Evolutionary conservation across 2,888 invertebrate genomes (phyloP).

Genomic region (Sphaerophoria rueppellii): DNA sequence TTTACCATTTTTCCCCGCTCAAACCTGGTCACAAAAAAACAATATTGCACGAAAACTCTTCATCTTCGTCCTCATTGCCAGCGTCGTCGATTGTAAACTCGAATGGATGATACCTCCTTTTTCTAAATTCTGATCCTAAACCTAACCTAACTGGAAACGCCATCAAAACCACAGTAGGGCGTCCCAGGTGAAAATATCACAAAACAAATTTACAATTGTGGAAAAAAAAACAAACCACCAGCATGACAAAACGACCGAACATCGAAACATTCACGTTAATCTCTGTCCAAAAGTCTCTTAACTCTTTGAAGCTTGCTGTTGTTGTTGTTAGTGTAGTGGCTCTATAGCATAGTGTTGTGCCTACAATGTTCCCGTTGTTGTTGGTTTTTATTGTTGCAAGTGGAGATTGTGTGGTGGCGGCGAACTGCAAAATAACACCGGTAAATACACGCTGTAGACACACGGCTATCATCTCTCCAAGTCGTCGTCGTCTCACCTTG

Average conservation of each 20-base stretch:
- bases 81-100: not conserved
- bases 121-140: constrained; percentile 3
- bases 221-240: constrained; percentile 71
- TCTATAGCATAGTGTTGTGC: constrained; percentile 63
- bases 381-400: constrained; percentile 21
- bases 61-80: not conserved
- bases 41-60: constrained; percentile 40
- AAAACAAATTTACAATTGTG: constrained; percentile 74
- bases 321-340: constrained; percentile 1
- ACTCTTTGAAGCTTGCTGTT: constrained; percentile 49
- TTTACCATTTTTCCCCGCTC: constrained; percentile 41
- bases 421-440: constrained; percentile 72
- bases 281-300: constrained; percentile 70
- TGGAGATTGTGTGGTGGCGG: constrained; percentile 42
- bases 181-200: constrained; percentile 73
- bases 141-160: constrained; percentile 37
- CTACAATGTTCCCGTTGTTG: constrained; percentile 67
- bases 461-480: constrained; percentile 72
- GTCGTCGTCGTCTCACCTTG: constrained; percentile 64
- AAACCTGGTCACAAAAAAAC: constrained; percentile 31
- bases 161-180: constrained; percentile 67
- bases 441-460: constrained; percentile 73
- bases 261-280: constrained; percentile 74
- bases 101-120: constrained; percentile 8
- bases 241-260: constrained; percentile 74